phyloP scores from a whole-genome alignment of 2,797 vertebrate species.

The Helicolenus hilgendorfi region DNA sequence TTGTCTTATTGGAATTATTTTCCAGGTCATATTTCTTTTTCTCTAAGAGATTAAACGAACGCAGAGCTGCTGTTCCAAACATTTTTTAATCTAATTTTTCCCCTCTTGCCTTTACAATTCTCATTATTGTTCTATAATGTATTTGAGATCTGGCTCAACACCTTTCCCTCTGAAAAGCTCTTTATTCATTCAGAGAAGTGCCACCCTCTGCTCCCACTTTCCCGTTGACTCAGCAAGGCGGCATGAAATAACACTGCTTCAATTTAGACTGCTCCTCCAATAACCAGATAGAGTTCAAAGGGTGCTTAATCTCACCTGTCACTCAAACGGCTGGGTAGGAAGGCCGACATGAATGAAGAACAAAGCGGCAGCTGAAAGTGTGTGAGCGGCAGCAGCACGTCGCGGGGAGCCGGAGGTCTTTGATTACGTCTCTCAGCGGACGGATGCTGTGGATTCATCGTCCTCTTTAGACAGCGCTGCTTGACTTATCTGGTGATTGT shows the following conservation, averaged over 20 bases:
- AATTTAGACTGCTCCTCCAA: slow-evolving; percentile 84
- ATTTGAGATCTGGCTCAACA: slow-evolving; percentile 72
- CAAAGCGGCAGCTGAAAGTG: slow-evolving; percentile 65
- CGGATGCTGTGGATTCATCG: not conserved
- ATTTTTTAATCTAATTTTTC: slow-evolving; percentile 76
- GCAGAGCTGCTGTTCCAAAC: slow-evolving; percentile 70
- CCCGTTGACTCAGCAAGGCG: slow-evolving; percentile 88
- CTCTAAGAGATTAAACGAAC: slow-evolving; percentile 78
- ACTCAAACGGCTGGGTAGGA: slow-evolving; percentile 74
- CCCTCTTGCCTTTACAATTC: slow-evolving; percentile 69
- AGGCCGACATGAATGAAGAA: slow-evolving; percentile 60
- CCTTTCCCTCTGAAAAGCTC: slow-evolving; percentile 73
- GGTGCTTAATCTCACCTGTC: slow-evolving; percentile 87
- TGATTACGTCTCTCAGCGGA: slow-evolving; percentile 54
- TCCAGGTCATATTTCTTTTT: slow-evolving; percentile 67
- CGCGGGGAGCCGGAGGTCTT: slow-evolving; percentile 33
- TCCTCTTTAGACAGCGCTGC: not conserved
- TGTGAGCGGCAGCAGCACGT: slow-evolving; percentile 31
- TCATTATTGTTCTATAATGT: slow-evolving; percentile 87
- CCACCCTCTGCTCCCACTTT: slow-evolving; percentile 67
- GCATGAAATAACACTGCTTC: slow-evolving; percentile 87
- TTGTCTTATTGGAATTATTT: slow-evolving; percentile 47
- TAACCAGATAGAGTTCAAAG: slow-evolving; percentile 87
- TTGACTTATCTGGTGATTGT: not conserved
- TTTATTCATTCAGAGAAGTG: slow-evolving; percentile 85